Base-by-base conservation (phyloP, 2,797 vertebrate species). In the Centropyge bicolor region DNA sequence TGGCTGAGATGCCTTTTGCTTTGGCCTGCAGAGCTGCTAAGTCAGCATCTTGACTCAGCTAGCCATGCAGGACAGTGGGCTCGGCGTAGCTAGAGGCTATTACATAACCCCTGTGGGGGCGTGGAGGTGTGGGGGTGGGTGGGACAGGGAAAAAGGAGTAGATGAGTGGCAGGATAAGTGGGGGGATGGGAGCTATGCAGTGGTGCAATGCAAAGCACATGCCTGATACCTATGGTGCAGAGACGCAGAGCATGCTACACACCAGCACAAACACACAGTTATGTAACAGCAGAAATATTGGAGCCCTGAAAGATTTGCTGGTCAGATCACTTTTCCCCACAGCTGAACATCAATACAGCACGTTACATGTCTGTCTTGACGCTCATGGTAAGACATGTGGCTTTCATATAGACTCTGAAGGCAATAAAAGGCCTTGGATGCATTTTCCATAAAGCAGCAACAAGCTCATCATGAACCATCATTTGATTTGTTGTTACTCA, bases 171-270 rank as follows among this genome's bases (percentile, higher is more conserved):
- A 31, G 68, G 71, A 43, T 31, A 3, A 65, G 57, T 45, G 77
- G 86, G 81, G 81, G 81, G 85, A 83, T 64, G 86, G 84, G 80
- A 3, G 35, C 48, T 61, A 19, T 74, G 82, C 81, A 60, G 71
- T 80, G 78, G 75, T 75, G 85, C 90, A 89, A 86, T 76, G 72
- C 72, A 77, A 69, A 88, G 75, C 84, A 84, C 82, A 89, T 72
- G 84, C 17, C 68, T 77, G 61, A 54, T 74, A 78, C 63, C 63
- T 77, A 72, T 40, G 51, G 45, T 27, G 70, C 71, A 54, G 71
- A 71, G 65, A 61, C 11, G 8, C 57, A 67, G 55, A 77, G 68
- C 65, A 60, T 46, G 66, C 70, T 54, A 56, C 68, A 64, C 51
- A 76, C 52, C 20, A 69, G 57, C 68, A 51, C 56, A 57, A 59